These are phyloP conservation scores for Megalopta genalis DNA, from an alignment of 1,140 invertebrate species.

Conservation along the genomic window DNA sequence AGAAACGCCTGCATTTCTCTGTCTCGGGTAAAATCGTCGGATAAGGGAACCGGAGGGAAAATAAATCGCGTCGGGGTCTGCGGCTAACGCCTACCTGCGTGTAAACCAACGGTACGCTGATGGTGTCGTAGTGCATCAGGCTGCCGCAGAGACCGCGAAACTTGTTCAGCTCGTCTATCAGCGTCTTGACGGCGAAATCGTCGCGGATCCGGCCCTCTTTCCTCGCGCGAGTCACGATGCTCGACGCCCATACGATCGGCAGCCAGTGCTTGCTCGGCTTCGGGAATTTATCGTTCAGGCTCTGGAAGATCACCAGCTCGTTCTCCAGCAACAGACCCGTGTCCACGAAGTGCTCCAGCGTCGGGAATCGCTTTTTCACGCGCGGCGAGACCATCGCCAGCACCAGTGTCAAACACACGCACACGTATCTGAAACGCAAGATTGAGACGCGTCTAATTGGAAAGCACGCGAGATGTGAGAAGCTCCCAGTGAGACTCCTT, in stretches of 20 bases:
- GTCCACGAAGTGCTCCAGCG: constrained; percentile 91
- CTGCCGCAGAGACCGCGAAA: constrained; percentile 91
- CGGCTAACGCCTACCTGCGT: constrained; percentile 83
- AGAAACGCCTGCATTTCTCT: constrained; percentile 56
- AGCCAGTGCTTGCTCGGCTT: constrained; percentile 96
- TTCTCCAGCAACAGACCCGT: constrained; percentile 93
- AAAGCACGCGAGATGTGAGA: no score
- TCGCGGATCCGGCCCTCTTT: constrained; percentile 95
- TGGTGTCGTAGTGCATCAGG: constrained; percentile 92
- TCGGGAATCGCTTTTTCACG: constrained; percentile 95
- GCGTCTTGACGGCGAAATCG: constrained; percentile 94
- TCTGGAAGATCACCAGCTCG: constrained; percentile 89
- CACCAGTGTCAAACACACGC: constrained; percentile 90
- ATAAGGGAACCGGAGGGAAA: neutral
- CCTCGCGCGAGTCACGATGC: constrained; percentile 91
- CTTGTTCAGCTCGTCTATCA: constrained; percentile 94
- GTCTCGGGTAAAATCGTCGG: no score
- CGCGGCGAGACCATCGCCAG: constrained; percentile 91
- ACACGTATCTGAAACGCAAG: constrained; percentile 82
- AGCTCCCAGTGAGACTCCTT: no score
- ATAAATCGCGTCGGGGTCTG: neutral
- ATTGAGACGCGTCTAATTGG: no score
- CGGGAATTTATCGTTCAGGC: constrained; percentile 90
- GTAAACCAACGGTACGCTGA: constrained; percentile 95
- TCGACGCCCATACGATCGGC: constrained; percentile 95